Percentiles rank a stretch among this genome's conserved stretches.
These are phyloP conservation scores for Tonatia bakeri DNA, from an alignment of 2,113 vertebrate species.

Conservation along the genomic window DNA sequence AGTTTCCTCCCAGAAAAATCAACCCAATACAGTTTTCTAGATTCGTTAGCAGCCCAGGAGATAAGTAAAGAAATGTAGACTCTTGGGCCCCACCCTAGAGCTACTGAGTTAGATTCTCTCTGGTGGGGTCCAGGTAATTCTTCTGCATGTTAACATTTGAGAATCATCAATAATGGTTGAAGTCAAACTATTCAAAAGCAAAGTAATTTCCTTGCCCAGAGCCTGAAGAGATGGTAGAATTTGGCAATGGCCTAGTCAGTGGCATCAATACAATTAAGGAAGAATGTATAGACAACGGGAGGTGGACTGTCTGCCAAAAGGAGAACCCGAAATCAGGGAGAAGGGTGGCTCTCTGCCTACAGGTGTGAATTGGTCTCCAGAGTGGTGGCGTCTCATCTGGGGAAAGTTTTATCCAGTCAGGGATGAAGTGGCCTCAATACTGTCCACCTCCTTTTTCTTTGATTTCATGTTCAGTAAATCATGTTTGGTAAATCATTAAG, in stretches of 20 bases:
- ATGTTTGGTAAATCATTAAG: not conserved
- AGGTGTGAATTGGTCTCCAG: not conserved
- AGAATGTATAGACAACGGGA: not conserved
- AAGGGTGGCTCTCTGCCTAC: not conserved
- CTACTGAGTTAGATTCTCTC: not conserved
- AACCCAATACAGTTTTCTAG: not conserved
- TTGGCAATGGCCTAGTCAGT: not conserved
- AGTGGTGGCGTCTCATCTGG: not conserved
- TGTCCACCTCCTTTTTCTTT: not conserved
- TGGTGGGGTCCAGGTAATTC: not conserved
- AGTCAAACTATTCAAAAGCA: not conserved
- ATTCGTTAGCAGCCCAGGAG: not conserved
- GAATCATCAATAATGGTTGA: not conserved
- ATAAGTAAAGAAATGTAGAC: not conserved
- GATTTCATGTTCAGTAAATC: not conserved
- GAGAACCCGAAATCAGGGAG: not conserved
- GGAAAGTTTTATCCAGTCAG: not conserved
- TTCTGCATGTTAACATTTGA: not conserved
- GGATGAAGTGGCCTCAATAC: not conserved
- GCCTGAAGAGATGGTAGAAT: not conserved
- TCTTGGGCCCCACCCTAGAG: not conserved
- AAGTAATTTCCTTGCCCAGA: not conserved
- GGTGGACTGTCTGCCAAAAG: not conserved
- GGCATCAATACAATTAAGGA: not conserved
- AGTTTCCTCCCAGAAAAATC: not conserved